phyloP scores from a whole-genome alignment of 2,888 invertebrate genomes.

The Caradrina kadenii region DNA sequence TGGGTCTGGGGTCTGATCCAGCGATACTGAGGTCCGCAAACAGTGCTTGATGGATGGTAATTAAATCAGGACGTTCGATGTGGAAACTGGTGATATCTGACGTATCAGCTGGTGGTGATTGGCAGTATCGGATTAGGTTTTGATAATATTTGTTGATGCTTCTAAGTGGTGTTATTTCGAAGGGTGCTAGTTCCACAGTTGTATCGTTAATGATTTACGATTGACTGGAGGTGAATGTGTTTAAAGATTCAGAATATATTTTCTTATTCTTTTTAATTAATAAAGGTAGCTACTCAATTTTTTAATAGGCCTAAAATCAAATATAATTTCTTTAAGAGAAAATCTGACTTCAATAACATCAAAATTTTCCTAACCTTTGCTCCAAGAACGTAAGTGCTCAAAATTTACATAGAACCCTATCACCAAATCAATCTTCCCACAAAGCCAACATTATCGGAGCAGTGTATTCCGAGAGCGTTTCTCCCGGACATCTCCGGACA shows the following conservation, averaged over 20 bases:
- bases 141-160: neutral
- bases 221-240: neutral
- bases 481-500: slow-evolving; percentile 66
- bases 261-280: too few species aligned
- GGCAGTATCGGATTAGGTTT: slow-evolving; percentile 18
- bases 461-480: slow-evolving; percentile 77
- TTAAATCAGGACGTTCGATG: slow-evolving; percentile 74
- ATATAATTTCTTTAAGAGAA: neutral
- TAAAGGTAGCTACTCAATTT: too few species aligned
- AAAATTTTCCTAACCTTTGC: slow-evolving; percentile 19
- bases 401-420: slow-evolving; percentile 71
- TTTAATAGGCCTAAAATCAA: too few species aligned
- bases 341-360: neutral
- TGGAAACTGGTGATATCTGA: slow-evolving; percentile 61
- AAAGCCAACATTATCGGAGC: slow-evolving; percentile 73
- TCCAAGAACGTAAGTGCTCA: slow-evolving; percentile 21
- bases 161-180: slow-evolving; percentile 6
- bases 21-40: slow-evolving; percentile 58
- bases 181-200: neutral
- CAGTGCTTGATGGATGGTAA: slow-evolving; percentile 80
- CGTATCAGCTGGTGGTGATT: slow-evolving; percentile 44
- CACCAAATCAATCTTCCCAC: slow-evolving; percentile 73
- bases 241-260: neutral
- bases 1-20: slow-evolving; percentile 64
- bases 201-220: neutral